Percentiles rank a stretch among this genome's conserved stretches.
Conservation (phyloP, 2,113 vertebrate species). For the Craseonycteris thonglongyai region DNA sequence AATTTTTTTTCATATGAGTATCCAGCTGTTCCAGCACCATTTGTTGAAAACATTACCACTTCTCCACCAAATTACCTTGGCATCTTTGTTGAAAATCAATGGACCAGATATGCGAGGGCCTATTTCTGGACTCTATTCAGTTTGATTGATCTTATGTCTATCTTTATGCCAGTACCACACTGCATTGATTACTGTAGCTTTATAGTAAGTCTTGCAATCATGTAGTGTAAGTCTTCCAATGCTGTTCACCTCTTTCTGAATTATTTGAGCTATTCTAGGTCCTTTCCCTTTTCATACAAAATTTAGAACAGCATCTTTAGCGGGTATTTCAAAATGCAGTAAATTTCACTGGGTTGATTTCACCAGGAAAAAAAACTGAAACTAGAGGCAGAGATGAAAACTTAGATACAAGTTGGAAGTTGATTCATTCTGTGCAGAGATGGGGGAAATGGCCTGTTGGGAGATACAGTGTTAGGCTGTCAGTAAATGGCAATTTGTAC, state of each 20-base stretch:
- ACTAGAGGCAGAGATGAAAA: slow-evolving; percentile 36
- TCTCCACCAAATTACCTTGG: not conserved
- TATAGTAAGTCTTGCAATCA: not conserved
- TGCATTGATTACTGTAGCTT: not conserved
- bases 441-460: slow-evolving; percentile 48
- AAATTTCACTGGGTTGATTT: slow-evolving; percentile 10
- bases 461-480: not conserved
- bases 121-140: not conserved
- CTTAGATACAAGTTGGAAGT: not conserved
- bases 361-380: not conserved
- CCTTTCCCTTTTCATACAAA: slow-evolving; percentile 18
- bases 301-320: not conserved
- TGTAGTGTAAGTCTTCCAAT: not conserved
- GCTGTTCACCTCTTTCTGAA: not conserved
- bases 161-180: not conserved
- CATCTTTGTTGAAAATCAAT: not conserved
- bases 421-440: slow-evolving; percentile 43
- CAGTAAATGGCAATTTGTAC: not conserved
- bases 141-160: not conserved
- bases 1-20: not conserved
- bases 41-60: not conserved
- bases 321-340: not conserved
- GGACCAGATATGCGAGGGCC: not conserved
- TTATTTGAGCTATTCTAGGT: not conserved
- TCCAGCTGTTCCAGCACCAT: not conserved